Percentiles rank a stretch among this genome's conserved stretches.
phyloP scores from a whole-genome alignment of 1,140 invertebrate species.

The Rhopalosiphum padi region DNA sequence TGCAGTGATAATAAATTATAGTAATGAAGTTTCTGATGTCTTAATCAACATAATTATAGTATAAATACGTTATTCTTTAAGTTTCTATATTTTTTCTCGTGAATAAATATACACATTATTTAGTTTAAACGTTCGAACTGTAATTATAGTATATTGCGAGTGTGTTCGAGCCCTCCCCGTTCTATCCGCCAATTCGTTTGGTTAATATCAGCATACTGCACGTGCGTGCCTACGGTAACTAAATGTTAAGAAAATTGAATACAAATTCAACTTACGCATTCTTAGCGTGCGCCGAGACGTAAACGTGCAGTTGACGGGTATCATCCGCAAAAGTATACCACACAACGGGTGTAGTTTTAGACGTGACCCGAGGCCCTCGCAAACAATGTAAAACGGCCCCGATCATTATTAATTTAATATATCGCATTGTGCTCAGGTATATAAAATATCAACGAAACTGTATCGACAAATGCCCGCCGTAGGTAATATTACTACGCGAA shows the following conservation, averaged over 20 bases:
- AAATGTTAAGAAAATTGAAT: slow-evolving; percentile 5
- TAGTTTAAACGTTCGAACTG: background rate
- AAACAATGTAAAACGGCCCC: background rate
- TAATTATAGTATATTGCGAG: background rate
- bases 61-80: background rate
- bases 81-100: background rate
- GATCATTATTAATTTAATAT: background rate
- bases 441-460: background rate
- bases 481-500: background rate
- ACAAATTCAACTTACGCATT: slow-evolving; percentile 8
- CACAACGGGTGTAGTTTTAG: background rate
- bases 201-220: background rate
- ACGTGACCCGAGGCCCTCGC: background rate
- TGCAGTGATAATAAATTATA: rapidly evolving
- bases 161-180: background rate
- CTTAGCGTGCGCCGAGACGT: background rate
- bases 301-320: background rate
- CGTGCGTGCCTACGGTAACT: background rate
- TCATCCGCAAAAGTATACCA: background rate
- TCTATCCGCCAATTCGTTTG: background rate
- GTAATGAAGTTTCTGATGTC: background rate
- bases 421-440: background rate
- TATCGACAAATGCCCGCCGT: background rate
- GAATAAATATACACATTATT: background rate
- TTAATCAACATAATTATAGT: background rate